These are phyloP conservation scores for Drosophila pseudoananassae DNA, from an alignment of 1,140 invertebrate genomes.

Conservation along the genomic window DNA sequence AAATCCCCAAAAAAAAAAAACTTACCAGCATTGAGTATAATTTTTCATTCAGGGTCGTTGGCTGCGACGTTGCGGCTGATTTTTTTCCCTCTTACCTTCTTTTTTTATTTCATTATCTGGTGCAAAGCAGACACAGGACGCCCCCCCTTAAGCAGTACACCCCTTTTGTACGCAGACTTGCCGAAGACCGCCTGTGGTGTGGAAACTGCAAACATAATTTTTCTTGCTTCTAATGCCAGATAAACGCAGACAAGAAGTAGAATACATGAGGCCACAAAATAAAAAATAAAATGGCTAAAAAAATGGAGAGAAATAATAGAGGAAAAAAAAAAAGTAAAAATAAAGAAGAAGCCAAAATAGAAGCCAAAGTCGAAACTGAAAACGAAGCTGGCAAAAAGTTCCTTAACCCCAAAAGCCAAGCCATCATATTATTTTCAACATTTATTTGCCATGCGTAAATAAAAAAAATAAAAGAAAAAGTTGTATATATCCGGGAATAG, in stretches of 20 bases:
- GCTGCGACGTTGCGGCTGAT: conserved; percentile 40
- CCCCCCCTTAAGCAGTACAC: not conserved
- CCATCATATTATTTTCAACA: conserved; percentile 76
- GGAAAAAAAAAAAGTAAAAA: conserved; percentile 14
- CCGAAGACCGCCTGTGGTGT: conserved; percentile 8
- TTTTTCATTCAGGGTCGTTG: conserved; percentile 69
- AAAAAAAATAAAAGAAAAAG: conserved; percentile 25
- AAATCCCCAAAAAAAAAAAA: not conserved
- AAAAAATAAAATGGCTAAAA: conserved; percentile 3
- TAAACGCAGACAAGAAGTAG: conserved; percentile 68
- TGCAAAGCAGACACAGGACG: conserved; percentile 19
- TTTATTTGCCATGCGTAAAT: conserved; percentile 78
- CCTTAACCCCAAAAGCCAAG: conserved; percentile 62
- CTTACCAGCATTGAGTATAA: conserved; percentile 49
- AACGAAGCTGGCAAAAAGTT: conserved; percentile 58
- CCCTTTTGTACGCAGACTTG: not conserved
- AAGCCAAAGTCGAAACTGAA: conserved; percentile 28
- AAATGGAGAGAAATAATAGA: conserved; percentile 1
- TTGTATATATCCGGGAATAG: too few relatives aligned
- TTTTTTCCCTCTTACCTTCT: conserved; percentile 12
- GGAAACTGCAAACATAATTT: conserved; percentile 70
- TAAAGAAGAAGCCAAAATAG: conserved; percentile 10
- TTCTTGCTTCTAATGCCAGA: conserved; percentile 68
- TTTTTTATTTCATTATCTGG: conserved; percentile 35
- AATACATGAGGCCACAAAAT: conserved; percentile 44